These are phyloP conservation scores for Drosophila auraria DNA, from an alignment of 1,140 invertebrate species.

Conservation along the genomic window DNA sequence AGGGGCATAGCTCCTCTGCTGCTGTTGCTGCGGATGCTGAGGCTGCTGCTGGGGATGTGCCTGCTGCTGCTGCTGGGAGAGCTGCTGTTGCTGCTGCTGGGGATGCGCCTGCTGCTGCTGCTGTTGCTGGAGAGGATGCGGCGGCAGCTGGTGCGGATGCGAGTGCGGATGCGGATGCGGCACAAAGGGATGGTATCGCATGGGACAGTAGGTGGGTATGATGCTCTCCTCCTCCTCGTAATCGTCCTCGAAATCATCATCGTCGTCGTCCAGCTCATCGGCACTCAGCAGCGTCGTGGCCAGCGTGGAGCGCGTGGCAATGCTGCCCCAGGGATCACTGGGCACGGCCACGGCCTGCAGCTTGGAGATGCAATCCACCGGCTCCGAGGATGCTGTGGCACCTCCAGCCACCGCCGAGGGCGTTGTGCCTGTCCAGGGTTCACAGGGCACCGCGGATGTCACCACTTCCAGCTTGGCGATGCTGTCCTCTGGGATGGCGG, in stretches of 20 bases:
- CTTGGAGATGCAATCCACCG: constrained; percentile 84
- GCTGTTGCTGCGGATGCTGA: constrained; percentile 43
- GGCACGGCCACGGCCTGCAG: constrained; percentile 86
- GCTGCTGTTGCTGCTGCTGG: constrained; percentile 46
- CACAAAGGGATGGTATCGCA: constrained; percentile 78
- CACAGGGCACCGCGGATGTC: constrained; percentile 66
- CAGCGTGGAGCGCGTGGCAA: constrained; percentile 85
- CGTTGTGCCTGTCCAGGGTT: constrained; percentile 66
- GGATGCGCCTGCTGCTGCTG: constrained; percentile 55
- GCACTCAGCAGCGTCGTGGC: constrained; percentile 86
- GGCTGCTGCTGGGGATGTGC: constrained; percentile 33
- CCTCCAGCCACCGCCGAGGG: constrained; percentile 28
- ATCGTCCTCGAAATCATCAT: constrained; percentile 87
- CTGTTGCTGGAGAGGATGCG: constrained; percentile 65
- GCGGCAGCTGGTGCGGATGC: constrained; percentile 47
- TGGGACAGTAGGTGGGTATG: constrained; percentile 82
- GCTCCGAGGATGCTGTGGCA: constrained; percentile 37
- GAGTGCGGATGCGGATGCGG: constrained; percentile 53
- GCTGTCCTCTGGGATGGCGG: constrained; percentile 85
- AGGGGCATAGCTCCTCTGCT: constrained; percentile 59
- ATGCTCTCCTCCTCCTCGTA: constrained; percentile 85
- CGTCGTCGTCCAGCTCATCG: constrained; percentile 86
- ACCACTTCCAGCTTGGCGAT: constrained; percentile 85
- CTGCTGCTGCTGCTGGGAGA: constrained; percentile 47
- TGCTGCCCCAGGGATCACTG: constrained; percentile 86